Conservation (phyloP, 1,140 invertebrate species). For the Holcopasites calliopsidis region DNA sequence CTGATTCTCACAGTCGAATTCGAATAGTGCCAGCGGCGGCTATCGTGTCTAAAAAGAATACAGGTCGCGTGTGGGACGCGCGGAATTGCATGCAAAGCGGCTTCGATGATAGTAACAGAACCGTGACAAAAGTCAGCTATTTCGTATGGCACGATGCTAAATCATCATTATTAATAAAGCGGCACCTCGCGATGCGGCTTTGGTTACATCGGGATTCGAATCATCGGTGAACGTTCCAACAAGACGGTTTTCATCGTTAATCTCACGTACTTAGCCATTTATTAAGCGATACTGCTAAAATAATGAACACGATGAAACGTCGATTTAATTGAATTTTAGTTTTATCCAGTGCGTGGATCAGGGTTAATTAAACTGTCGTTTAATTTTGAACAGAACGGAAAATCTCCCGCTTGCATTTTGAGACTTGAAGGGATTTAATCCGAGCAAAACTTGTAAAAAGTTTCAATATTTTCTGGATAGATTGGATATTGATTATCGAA, state of each 20-base stretch:
- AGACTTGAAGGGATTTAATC: too few species aligned
- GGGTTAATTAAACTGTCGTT: too few species aligned
- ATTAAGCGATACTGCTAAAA: neutral
- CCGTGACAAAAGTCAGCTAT: constrained; percentile 7
- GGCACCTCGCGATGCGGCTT: neutral
- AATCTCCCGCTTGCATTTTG: too few species aligned
- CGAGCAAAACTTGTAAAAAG: too few species aligned
- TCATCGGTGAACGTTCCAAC: neutral
- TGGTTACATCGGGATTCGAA: neutral
- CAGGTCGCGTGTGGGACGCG: constrained; percentile 15
- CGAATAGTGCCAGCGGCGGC: constrained; percentile 6
- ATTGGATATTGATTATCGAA: too few species aligned
- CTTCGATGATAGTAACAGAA: neutral
- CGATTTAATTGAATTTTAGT: too few species aligned
- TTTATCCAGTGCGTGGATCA: too few species aligned
- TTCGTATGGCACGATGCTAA: neutral
- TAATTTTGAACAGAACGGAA: too few species aligned
- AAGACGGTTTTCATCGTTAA: neutral
- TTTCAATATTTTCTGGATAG: too few species aligned
- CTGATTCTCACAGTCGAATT: neutral
- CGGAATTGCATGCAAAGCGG: neutral
- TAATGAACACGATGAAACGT: too few species aligned
- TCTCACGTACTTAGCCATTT: neutral
- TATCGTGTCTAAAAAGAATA: constrained; percentile 38
- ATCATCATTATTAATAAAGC: constrained; percentile 47